These are phyloP conservation scores for Peromyscus polionotus DNA, from an alignment of 2,113 vertebrate genomes.

Conservation along the genomic window DNA sequence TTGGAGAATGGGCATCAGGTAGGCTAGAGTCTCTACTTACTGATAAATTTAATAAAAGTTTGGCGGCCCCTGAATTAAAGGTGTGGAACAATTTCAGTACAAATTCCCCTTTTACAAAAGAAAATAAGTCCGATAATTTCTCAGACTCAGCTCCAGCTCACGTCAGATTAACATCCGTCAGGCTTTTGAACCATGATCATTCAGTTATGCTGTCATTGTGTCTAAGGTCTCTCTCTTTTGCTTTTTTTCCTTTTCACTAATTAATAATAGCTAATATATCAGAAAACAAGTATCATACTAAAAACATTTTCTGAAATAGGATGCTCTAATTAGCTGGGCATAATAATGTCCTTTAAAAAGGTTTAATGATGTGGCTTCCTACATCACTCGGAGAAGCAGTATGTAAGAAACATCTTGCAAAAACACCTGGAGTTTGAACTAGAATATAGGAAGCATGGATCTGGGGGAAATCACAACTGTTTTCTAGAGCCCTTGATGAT, in stretches of 20 bases:
- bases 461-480: not conserved
- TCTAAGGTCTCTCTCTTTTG: not conserved
- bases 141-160: not conserved
- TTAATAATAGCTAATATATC: not conserved
- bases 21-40: not conserved
- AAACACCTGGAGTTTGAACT: not conserved
- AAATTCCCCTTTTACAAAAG: slow-evolving; percentile 19
- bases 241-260: not conserved
- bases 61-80: not conserved
- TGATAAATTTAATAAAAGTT: not conserved
- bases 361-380: not conserved
- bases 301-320: slow-evolving; percentile 40
- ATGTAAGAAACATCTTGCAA: slow-evolving; percentile 38
- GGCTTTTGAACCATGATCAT: not conserved
- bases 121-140: not conserved
- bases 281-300: not conserved
- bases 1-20: not conserved
- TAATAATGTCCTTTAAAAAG: not conserved
- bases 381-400: slow-evolving; percentile 30
- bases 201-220: not conserved
- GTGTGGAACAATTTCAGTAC: not conserved
- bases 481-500: not conserved
- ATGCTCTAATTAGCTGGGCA: not conserved
- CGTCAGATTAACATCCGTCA: not conserved
- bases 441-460: not conserved